Conservation (phyloP, 2,113 vertebrate species). For the Ammospiza caudacuta region DNA sequence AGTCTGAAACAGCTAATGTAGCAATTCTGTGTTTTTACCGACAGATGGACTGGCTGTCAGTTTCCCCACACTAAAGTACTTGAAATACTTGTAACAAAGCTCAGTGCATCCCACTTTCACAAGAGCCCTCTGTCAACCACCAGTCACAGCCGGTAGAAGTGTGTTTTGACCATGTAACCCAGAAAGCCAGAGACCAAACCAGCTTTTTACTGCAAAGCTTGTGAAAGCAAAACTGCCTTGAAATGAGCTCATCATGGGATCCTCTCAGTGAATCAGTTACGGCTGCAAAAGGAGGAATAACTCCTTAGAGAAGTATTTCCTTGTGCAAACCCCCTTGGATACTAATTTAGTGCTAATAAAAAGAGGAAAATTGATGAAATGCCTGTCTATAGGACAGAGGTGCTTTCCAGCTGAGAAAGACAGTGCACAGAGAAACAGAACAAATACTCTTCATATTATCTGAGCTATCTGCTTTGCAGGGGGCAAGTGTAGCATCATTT, state of each 20-base stretch:
- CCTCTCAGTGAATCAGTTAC: neutral
- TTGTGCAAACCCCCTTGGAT: neutral
- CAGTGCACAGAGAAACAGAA: neutral
- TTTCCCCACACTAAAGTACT: neutral
- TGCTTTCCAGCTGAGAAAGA: slow-evolving; percentile 24
- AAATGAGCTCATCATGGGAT: neutral
- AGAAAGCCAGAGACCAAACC: neutral
- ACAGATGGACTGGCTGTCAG: neutral
- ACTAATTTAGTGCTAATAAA: neutral
- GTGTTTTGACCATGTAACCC: accelerated
- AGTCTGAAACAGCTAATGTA: neutral
- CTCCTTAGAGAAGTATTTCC: neutral
- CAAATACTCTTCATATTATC: neutral
- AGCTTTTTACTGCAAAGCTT: neutral
- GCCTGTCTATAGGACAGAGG: neutral
- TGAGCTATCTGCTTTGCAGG: neutral
- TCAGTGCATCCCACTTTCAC: neutral
- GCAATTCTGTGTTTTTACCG: slow-evolving; percentile 6
- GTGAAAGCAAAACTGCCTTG: neutral
- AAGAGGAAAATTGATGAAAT: neutral
- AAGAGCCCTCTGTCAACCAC: neutral
- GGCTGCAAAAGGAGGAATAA: neutral
- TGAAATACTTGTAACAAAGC: neutral
- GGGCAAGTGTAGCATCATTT: neutral
- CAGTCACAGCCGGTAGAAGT: accelerated